phyloP scores from a whole-genome alignment of 2,888 invertebrate genomes.

The Cabera pusaria region DNA sequence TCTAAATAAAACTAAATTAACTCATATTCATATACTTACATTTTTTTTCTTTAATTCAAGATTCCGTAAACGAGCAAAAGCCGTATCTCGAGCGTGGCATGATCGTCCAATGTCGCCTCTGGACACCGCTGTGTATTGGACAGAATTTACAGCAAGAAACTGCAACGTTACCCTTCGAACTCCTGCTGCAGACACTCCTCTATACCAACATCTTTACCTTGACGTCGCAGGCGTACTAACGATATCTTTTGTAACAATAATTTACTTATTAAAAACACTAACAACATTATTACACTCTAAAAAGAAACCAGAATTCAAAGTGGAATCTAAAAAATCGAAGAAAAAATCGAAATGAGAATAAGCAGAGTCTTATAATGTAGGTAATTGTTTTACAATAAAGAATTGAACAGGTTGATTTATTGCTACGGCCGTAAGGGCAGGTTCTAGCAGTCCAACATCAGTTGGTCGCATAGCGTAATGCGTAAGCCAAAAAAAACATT shows the following conservation, averaged over 20 bases:
- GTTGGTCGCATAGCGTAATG: no score
- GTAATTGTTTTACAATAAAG: not conserved
- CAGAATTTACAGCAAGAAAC: conserved; percentile 84
- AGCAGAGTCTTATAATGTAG: not conserved
- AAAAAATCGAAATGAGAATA: conserved; percentile 40
- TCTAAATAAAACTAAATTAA: no score
- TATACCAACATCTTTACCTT: conserved; percentile 76
- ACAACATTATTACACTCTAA: conserved; percentile 27
- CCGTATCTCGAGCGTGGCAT: conserved; percentile 78
- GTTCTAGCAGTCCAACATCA: no score
- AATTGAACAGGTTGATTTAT: no score
- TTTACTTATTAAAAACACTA: conserved; percentile 31
- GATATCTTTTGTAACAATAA: conserved; percentile 23
- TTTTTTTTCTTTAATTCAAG: conserved; percentile 58
- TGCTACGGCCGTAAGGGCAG: no score
- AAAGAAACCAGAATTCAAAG: conserved; percentile 10
- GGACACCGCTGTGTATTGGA: conserved; percentile 86
- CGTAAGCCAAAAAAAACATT: no score
- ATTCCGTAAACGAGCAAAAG: conserved; percentile 66
- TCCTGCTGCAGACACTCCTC: conserved; percentile 79
- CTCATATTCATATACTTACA: no score
- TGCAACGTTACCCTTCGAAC: conserved; percentile 72
- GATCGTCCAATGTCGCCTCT: conserved; percentile 83
- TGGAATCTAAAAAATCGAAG: conserved; percentile 23
- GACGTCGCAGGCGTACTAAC: conserved; percentile 47